Percentiles rank a stretch among this genome's conserved stretches.
phyloP scores from a whole-genome alignment of 2,888 invertebrate genomes.

The Cremastinae sp. region DNA sequence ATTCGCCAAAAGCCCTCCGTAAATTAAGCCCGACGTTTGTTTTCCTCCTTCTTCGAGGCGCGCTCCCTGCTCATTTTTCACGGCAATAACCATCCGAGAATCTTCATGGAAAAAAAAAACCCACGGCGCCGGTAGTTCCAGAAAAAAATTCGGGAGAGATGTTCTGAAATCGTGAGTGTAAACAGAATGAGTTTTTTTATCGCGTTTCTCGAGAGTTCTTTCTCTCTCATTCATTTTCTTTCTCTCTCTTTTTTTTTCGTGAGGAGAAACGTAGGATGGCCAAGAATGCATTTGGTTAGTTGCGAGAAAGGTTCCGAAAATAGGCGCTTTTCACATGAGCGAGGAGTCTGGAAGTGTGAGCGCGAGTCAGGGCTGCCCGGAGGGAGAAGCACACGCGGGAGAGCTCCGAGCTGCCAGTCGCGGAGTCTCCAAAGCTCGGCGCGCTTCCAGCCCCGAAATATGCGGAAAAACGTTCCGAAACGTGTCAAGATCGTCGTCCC shows the following conservation, averaged over 20 bases:
- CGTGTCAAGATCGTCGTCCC: slow-evolving; percentile 54
- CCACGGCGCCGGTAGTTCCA: too few relatives aligned
- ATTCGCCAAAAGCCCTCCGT: too few relatives aligned
- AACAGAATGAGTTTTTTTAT: too few relatives aligned
- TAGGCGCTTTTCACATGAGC: slow-evolving; percentile 41
- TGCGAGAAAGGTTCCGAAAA: slow-evolving; percentile 55
- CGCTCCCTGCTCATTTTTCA: too few relatives aligned
- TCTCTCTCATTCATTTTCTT: too few relatives aligned
- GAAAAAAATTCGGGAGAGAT: too few relatives aligned
- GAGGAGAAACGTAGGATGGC: slow-evolving; percentile 40
- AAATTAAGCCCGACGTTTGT: too few relatives aligned
- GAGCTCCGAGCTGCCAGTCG: slow-evolving; percentile 24
- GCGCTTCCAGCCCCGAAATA: slow-evolving; percentile 6
- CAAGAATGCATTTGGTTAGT: slow-evolving; percentile 40
- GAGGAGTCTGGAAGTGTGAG: slow-evolving; percentile 2
- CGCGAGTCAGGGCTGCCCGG: slow-evolving; percentile 13
- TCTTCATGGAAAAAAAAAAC: too few relatives aligned
- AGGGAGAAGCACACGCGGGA: slow-evolving; percentile 40
- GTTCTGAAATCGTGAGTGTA: too few relatives aligned
- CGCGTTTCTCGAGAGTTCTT: too few relatives aligned
- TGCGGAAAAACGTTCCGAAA: slow-evolving; percentile 26
- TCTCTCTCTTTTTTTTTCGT: slow-evolving; percentile 24
- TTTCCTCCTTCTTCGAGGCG: too few relatives aligned
- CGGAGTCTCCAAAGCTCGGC: slow-evolving; percentile 11
- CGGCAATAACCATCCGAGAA: too few relatives aligned